Conservation (phyloP, 2,113 vertebrate genomes). For the Lipophrys pholis region DNA sequence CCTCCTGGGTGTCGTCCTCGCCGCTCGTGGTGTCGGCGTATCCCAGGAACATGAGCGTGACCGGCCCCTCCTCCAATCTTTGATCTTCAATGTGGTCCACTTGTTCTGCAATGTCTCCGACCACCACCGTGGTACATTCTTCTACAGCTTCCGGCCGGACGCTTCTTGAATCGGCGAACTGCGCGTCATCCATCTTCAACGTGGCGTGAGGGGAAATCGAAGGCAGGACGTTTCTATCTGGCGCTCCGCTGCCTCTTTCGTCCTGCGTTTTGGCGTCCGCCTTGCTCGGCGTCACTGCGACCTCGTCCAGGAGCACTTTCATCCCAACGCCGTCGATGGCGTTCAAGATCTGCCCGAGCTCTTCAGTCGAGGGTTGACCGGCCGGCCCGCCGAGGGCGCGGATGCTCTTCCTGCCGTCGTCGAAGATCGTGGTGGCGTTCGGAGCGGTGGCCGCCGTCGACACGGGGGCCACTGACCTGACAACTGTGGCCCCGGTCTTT, state of each 20-base stretch:
- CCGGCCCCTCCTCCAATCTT: constrained; percentile 59
- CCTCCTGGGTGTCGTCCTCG: constrained; percentile 21
- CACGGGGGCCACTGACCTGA: constrained; percentile 72
- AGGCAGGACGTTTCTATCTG: constrained; percentile 1
- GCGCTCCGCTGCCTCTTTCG: neutral
- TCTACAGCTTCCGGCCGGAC: neutral
- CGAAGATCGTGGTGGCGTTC: constrained; percentile 59
- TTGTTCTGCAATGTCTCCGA: constrained; percentile 12
- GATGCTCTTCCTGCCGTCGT: constrained; percentile 76
- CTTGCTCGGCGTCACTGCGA: constrained; percentile 23
- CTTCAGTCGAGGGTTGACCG: constrained; percentile 63
- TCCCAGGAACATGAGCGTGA: constrained; percentile 78
- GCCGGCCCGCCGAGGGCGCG: constrained; percentile 41
- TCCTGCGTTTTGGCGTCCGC: constrained; percentile 5
- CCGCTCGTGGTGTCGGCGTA: constrained; percentile 53
- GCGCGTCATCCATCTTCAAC: neutral
- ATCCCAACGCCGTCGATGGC: constrained; percentile 64
- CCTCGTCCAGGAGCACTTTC: constrained; percentile 65
- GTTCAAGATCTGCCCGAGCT: constrained; percentile 75
- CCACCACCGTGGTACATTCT: neutral
- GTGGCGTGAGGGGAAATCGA: neutral
- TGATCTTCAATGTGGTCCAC: constrained; percentile 30
- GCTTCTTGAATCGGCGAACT: neutral
- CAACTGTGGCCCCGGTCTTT: constrained; percentile 67
- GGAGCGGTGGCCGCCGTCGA: constrained; percentile 29